Conservation (phyloP, 2,113 vertebrate genomes). For the Aythya baeri region DNA sequence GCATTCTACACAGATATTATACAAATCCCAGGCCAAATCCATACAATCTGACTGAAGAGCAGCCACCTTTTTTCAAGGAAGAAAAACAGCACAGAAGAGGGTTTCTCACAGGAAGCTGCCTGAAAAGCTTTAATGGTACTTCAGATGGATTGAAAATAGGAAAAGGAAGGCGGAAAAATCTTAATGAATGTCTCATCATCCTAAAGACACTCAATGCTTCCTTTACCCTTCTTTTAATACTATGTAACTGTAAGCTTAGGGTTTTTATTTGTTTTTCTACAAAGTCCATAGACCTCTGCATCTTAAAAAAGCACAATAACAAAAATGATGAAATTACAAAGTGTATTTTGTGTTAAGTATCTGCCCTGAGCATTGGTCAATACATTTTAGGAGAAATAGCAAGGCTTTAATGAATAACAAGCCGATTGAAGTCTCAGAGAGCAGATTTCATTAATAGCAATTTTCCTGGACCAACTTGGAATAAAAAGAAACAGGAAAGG, state of each 20-base stretch:
- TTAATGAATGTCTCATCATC: slow-evolving; percentile 84
- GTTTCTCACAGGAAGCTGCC: slow-evolving; percentile 87
- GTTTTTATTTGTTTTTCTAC: slow-evolving; percentile 56
- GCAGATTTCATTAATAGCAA: slow-evolving; percentile 57
- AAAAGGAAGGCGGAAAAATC: slow-evolving; percentile 76
- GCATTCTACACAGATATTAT: slow-evolving; percentile 82
- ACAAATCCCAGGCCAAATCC: slow-evolving; percentile 82
- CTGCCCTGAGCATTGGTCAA: slow-evolving; percentile 22
- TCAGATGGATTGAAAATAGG: slow-evolving; percentile 77
- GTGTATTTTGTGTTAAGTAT: slow-evolving; percentile 50
- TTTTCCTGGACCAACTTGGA: slow-evolving; percentile 40
- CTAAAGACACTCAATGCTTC: slow-evolving; percentile 78
- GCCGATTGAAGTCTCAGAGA: slow-evolving; percentile 48
- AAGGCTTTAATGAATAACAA: slow-evolving; percentile 49
- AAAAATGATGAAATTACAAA: slow-evolving; percentile 58
- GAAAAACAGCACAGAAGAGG: slow-evolving; percentile 78
- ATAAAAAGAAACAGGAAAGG: slow-evolving; percentile 7
- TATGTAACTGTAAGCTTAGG: slow-evolving; percentile 39
- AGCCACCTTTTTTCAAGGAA: slow-evolving; percentile 84
- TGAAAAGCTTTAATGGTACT: slow-evolving; percentile 88
- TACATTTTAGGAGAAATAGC: slow-evolving; percentile 39
- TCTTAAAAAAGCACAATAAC: background rate
- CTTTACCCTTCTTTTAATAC: slow-evolving; percentile 39
- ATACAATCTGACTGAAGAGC: slow-evolving; percentile 73
- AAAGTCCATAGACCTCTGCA: background rate